Base-by-base conservation (phyloP, 1,140 invertebrate genomes). In the Drosophila virilis region DNA sequence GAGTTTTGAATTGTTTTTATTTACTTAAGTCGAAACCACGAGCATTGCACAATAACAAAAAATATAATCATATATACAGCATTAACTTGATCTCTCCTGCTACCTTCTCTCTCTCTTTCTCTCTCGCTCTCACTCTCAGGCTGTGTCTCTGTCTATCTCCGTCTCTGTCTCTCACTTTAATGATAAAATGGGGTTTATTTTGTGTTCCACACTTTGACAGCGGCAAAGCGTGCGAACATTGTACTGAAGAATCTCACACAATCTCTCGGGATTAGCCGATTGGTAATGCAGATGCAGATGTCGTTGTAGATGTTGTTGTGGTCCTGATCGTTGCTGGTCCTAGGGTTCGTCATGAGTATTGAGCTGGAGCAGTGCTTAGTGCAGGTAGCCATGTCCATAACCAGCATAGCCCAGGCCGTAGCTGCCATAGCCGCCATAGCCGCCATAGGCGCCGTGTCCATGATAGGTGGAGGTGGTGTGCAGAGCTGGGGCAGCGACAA, bases 401-500 rank as follows among this genome's bases (percentile, higher is more conserved):
- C 79, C 70, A 28, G 84, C 66, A 58, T 90, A 83, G 8, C 86
- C 85, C 71, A 80, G 65, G 17, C 83, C 74, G 40, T 75, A 74
- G 51, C 62, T 43, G 57, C 83, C 83, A 33, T 78, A 74, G 17
- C 17, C 17, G 17, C 17, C 17, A 35, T 74, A 67, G 17, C 69
- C 48, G 46, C 74, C 78, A 43, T 74, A 67, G 22, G 59, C 73
- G 50, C 66, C 65, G 35, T 60, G 65, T 10, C 74, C 78, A 40
- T 91, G 90, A 55, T 91, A 91, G 83, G 83, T 88, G 54, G 88
- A 91, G 70, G 88, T 80, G 62, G 88, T 79, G 66, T 90, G 86
- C 58, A 86, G 64, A 43, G 91, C 82, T 6, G 91, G 83, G 32
- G 91, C 77, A 45, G 92, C 92, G 45, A 90, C 68, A 28, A 91